Evolutionary conservation across 2,113 vertebrate genomes (phyloP), one percentile per base, ranked within the genome.

Genomic region (Nycticebus coucang): DNA sequence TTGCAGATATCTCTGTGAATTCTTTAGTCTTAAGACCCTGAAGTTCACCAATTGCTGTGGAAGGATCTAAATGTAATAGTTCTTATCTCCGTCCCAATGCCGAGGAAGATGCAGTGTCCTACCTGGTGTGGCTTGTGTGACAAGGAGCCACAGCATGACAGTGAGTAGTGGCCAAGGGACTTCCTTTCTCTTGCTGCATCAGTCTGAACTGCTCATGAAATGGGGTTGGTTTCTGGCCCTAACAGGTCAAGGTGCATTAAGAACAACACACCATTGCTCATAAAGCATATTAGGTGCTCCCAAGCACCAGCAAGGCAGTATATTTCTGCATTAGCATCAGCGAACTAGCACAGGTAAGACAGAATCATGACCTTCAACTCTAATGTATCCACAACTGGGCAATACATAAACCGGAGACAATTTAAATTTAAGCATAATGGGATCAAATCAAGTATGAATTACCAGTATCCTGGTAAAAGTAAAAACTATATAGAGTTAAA

Each of bases 391-490:
- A 81, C 41, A 84, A 55, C n/a, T 1, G 1, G 35, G 60, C 57
- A 74, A 91, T n/a, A 75, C 80, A 86, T 33, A 82, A 96, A 78
- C 18, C 85, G 92, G 75, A 68, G 33, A 92, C 59, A 53, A 66
- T 59, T 91, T 41, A 71, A 37, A 95, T 87, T 3, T 22, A 75
- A 74, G 17, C 72, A 74, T 69, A 75, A 74, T 26, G 19, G 17
- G n/a, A 45, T 92, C 81, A 68, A 45, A 68, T 59, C 83, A 89
- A 86, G 57, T 74, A 82, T 7, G 21, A 30, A 64, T 81, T 86
- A 75, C 55, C 75, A 41, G 21, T 64, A 50, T 53, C 41, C 66
- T 91, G 59, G 33, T 84, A 88, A 95, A 90, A 94, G 77, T 72
- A n/a, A 86, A 45, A 86, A 78, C 15, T n/a, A 59, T 72, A 41